phyloP scores from a whole-genome alignment of 2,113 vertebrate genomes.

The Menura novaehollandiae region DNA sequence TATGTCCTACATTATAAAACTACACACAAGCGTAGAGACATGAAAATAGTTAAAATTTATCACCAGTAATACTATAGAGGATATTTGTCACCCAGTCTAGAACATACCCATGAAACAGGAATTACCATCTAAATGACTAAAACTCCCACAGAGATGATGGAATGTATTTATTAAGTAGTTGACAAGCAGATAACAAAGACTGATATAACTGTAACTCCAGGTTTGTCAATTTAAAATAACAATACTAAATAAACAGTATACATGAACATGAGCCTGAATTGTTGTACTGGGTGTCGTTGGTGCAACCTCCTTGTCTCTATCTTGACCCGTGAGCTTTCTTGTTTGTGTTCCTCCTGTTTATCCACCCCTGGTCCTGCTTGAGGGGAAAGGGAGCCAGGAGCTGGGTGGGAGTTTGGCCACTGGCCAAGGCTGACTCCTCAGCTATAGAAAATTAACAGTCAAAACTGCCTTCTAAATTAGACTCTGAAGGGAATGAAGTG shows the following conservation, averaged over 20 bases:
- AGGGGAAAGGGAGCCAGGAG: not conserved
- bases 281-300: fast-evolving
- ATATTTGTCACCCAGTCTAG: not conserved
- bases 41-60: not conserved
- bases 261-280: not conserved
- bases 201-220: not conserved
- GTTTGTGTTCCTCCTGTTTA: not conserved
- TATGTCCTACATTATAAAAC: not conserved
- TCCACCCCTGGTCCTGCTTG: not conserved
- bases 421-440: not conserved
- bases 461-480: not conserved
- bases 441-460: not conserved
- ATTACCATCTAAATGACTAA: constrained; percentile 59
- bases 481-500: not conserved
- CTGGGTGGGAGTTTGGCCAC: not conserved
- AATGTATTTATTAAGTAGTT: constrained; percentile 49
- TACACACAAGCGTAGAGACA: not conserved
- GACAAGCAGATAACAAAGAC: constrained; percentile 62
- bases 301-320: not conserved
- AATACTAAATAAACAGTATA: not conserved
- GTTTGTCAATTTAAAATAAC: constrained; percentile 34
- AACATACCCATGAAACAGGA: not conserved
- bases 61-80: not conserved
- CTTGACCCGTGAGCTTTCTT: not conserved
- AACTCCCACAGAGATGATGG: constrained; percentile 55